A percentile compares a stretch with the other conserved stretches of the same genome.
Evolutionary conservation across 2,113 vertebrate genomes (phyloP).

Genomic region (Cyprinodon variegatus): DNA sequence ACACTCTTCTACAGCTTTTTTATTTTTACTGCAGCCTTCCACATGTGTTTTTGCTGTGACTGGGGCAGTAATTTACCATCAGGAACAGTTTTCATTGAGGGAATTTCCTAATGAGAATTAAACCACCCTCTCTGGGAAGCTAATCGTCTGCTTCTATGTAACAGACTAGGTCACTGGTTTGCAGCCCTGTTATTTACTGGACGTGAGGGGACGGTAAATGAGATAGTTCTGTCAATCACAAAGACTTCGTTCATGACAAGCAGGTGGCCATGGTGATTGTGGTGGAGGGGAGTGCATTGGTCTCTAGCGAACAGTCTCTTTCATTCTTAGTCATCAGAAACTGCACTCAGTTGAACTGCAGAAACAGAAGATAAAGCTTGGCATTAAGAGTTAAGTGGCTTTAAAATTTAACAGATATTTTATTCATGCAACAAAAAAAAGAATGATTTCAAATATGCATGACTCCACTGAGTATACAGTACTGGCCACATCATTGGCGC

Average conservation of each 20-base stretch:
- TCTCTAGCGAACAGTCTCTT: conserved; percentile 64
- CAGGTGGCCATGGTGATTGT: conserved; percentile 68
- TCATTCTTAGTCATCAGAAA: conserved; percentile 69
- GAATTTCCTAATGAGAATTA: conserved; percentile 46
- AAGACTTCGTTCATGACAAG: conserved; percentile 74
- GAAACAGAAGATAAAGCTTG: conserved; percentile 16
- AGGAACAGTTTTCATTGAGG: conserved; percentile 47
- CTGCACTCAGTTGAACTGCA: conserved; percentile 45
- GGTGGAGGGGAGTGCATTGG: conserved; percentile 32
- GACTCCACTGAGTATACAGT: background rate
- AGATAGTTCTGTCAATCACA: conserved; percentile 71
- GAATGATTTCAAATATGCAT: background rate
- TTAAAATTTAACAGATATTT: conserved; percentile 32
- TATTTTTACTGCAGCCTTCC: background rate
- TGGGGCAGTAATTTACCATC: conserved; percentile 28
- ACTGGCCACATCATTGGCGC: background rate
- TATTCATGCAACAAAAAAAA: conserved; percentile 16
- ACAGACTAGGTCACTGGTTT: conserved; percentile 54
- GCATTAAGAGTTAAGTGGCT: conserved; percentile 13
- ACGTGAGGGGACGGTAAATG: conserved; percentile 73
- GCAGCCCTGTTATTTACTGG: conserved; percentile 39
- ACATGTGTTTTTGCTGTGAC: background rate
- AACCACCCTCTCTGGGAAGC: conserved; percentile 44
- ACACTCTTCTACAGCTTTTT: background rate
- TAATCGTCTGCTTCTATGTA: conserved; percentile 62